Evolutionary conservation across 2,113 vertebrate genomes (phyloP).

Genomic region (Prochilodus magdalenae): DNA sequence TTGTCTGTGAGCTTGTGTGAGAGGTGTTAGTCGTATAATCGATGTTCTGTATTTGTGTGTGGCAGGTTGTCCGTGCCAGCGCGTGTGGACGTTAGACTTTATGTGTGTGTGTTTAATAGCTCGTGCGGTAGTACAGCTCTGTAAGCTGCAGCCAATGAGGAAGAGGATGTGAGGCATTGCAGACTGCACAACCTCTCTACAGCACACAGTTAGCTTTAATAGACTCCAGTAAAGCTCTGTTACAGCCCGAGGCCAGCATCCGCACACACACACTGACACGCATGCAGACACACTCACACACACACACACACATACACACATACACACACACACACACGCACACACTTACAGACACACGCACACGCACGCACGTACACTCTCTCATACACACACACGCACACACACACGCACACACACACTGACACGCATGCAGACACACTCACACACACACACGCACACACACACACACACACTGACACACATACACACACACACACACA

Average conservation of each 20-base stretch:
- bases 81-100: constrained; percentile 7
- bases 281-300: neutral
- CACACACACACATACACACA: neutral
- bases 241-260: neutral
- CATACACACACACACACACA: neutral
- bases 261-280: neutral
- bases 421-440: too few species aligned
- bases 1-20: neutral
- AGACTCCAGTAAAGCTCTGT: constrained; percentile 8
- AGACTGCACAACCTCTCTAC: neutral
- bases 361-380: neutral
- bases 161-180: neutral
- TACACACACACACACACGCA: too few species aligned
- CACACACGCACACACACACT: neutral
- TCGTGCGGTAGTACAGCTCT: neutral
- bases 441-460: neutral
- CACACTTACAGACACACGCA: too few species aligned
- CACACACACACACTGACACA: too few species aligned
- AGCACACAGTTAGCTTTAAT: constrained; percentile 7
- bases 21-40: neutral
- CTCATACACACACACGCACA: too few species aligned
- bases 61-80: constrained; percentile 9
- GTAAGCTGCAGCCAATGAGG: constrained; percentile 3
- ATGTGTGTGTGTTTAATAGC: constrained; percentile 27
- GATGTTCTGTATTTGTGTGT: neutral